Percentiles rank a stretch among this genome's conserved stretches.
Conservation (phyloP, 2,797 vertebrate species). For the Petrocephalus sullivani region DNA sequence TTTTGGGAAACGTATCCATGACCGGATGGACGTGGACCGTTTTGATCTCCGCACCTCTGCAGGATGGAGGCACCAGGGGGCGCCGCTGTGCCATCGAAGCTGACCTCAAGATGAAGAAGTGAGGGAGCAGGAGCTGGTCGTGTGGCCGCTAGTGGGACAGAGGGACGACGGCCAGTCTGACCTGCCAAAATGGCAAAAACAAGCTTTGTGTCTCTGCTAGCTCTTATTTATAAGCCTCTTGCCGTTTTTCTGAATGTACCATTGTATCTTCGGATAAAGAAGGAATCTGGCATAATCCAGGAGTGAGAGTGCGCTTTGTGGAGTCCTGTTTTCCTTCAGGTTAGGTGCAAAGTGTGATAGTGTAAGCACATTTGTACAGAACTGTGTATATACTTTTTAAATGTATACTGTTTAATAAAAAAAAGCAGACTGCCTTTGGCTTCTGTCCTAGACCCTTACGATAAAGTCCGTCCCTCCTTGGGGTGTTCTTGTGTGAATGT, state of each 20-base stretch:
- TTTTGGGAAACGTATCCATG: background rate
- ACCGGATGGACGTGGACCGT: background rate
- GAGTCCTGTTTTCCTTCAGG: background rate
- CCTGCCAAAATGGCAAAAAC: background rate
- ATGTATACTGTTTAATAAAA: slow-evolving; percentile 28
- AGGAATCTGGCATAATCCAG: slow-evolving; percentile 4
- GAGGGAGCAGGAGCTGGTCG: slow-evolving; percentile 36
- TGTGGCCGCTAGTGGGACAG: background rate
- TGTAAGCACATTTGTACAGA: slow-evolving; percentile 19
- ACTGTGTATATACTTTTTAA: slow-evolving; percentile 25
- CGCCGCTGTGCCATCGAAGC: slow-evolving; percentile 98
- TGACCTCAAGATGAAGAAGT: slow-evolving; percentile 99
- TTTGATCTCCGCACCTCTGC: slow-evolving; percentile 19
- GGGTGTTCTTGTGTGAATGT: background rate
- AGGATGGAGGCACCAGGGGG: slow-evolving; percentile 97
- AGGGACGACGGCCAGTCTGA: background rate
- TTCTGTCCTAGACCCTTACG: background rate
- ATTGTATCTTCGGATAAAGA: background rate
- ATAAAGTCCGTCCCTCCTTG: background rate
- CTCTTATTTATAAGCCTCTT: background rate
- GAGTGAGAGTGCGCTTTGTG: slow-evolving; percentile 5
- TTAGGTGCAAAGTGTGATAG: background rate
- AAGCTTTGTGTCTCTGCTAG: background rate
- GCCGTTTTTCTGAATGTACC: slow-evolving; percentile 11
- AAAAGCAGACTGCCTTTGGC: background rate